Evolutionary conservation across 2,888 invertebrate genomes (phyloP).

Genomic region (Alitta virens): DNA sequence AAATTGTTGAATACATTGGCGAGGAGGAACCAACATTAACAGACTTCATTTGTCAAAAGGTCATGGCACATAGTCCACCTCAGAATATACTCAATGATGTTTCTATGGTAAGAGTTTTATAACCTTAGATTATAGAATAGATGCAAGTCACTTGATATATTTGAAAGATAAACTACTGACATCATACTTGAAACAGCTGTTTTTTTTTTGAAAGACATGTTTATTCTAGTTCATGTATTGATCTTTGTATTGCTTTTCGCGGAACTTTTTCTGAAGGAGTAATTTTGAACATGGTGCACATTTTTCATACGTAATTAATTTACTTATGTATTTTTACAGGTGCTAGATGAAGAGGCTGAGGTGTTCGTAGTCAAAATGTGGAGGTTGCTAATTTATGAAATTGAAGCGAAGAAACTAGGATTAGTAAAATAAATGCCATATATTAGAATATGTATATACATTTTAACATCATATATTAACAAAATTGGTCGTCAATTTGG

Average conservation of each 20-base stretch:
- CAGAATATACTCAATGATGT: slow-evolving; percentile 96
- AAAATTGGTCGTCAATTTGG: too few relatives aligned
- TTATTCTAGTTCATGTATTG: too few relatives aligned
- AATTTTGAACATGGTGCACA: too few relatives aligned
- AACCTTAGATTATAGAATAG: too few relatives aligned
- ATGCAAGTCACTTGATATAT: too few relatives aligned
- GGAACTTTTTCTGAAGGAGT: too few relatives aligned
- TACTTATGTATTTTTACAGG: slow-evolving; percentile 63
- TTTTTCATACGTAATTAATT: background rate
- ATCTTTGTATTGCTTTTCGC: too few relatives aligned
- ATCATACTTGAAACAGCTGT: too few relatives aligned
- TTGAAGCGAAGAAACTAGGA: slow-evolving; percentile 95
- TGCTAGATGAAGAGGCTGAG: slow-evolving; percentile 98
- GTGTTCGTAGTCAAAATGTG: slow-evolving; percentile 99
- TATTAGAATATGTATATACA: too few relatives aligned
- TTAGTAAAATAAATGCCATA: slow-evolving; percentile 66
- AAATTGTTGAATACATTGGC: slow-evolving; percentile 98
- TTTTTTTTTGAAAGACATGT: too few relatives aligned
- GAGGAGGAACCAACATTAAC: slow-evolving; percentile 97
- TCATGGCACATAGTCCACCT: slow-evolving; percentile 88
- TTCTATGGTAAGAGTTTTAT: slow-evolving; percentile 94
- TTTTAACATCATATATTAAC: too few relatives aligned
- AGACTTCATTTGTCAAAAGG: slow-evolving; percentile 99
- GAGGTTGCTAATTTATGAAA: slow-evolving; percentile 98
- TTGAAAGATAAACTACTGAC: too few relatives aligned